These are phyloP conservation scores for Drosophila murphyi DNA, from an alignment of 1,140 invertebrate genomes.

Conservation along the genomic window DNA sequence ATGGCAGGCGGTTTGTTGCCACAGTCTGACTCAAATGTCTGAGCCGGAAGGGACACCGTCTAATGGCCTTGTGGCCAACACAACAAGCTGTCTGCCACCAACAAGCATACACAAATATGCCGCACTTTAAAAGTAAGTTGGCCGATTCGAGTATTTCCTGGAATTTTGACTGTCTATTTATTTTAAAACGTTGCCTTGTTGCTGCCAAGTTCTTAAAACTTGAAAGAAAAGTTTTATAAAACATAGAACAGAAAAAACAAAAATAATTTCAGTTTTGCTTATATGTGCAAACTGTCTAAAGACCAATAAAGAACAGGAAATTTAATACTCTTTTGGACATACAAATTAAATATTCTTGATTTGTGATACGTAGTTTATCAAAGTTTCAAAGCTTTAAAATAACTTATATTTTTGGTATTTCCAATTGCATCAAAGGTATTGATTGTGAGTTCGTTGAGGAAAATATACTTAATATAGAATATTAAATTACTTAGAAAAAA, in stretches of 20 bases:
- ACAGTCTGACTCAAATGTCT: conserved; percentile 4
- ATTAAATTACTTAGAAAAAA: too few species aligned
- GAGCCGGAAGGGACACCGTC: background rate
- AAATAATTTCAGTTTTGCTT: background rate
- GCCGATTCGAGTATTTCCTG: background rate
- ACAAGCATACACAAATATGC: background rate
- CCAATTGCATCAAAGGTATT: too few species aligned
- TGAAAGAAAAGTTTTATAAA: background rate
- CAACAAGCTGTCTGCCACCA: conserved; percentile 4
- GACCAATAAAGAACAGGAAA: too few species aligned
- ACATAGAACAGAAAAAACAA: background rate
- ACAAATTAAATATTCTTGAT: too few species aligned
- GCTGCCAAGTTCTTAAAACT: too few species aligned
- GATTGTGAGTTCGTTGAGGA: too few species aligned
- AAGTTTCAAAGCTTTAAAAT: too few species aligned
- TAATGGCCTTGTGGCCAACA: conserved; percentile 20
- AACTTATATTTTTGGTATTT: too few species aligned
- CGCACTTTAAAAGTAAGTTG: background rate
- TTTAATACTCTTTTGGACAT: too few species aligned
- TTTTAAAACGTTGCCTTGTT: background rate
- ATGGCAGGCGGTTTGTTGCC: conserved; percentile 13
- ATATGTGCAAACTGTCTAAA: background rate
- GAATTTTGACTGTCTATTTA: background rate
- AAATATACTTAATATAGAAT: too few species aligned
- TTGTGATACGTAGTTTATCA: too few species aligned